Base-by-base conservation (phyloP, 2,797 vertebrate genomes). In the Hypotaenidia philippensis region DNA sequence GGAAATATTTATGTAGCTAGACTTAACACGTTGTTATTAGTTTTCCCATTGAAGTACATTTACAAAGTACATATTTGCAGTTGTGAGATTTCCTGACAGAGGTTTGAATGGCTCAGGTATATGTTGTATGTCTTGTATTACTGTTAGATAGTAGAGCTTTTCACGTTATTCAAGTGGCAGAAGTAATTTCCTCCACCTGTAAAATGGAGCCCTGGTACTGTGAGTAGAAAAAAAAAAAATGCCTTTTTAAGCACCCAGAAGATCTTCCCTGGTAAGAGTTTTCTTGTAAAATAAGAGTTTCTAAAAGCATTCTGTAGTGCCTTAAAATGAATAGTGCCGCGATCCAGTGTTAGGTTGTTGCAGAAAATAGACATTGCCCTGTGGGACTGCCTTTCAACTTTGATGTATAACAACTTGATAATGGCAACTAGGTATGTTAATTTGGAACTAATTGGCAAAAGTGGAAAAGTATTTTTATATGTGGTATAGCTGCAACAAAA, bases 381-480 rank as follows among this genome's bases (percentile, higher is more conserved):
- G 56, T 38, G 86, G 38, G 41, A 80, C 64, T 76, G 29, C 87
- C 20, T 25, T 80, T 86, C 32, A 50, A 74, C 89, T 85, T 82
- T 92, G 65, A 50, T 87, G 69, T 77, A 40, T 76, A 77, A 71
- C 61, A 50, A 70, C 31, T 38, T 85, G 76, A 52, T 83, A n/a
- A 56, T 11, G 59, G 76, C 64, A 83, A 86, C 74, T 53, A 57
- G 34, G 27, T 64, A 49, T 9, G 49, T 66, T 63, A 84, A 93
- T 96, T 90, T 93, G 60, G 6, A 92, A 41, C 78, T 94, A 90
- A 84, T 44, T 88, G 60, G 19, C 64, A 71, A 19, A 57, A 83
- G 21, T 70, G 34, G 49, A 57, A 50, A 40, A 74, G 41, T 78
- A 31, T 40, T 52, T 56, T 85, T 89, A 22, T 63, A 12, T 82